A percentile compares a stretch with the other conserved stretches of the same genome.
Evolutionary conservation across 2,797 vertebrate species (phyloP).

Genomic region (Thunnus albacares): DNA sequence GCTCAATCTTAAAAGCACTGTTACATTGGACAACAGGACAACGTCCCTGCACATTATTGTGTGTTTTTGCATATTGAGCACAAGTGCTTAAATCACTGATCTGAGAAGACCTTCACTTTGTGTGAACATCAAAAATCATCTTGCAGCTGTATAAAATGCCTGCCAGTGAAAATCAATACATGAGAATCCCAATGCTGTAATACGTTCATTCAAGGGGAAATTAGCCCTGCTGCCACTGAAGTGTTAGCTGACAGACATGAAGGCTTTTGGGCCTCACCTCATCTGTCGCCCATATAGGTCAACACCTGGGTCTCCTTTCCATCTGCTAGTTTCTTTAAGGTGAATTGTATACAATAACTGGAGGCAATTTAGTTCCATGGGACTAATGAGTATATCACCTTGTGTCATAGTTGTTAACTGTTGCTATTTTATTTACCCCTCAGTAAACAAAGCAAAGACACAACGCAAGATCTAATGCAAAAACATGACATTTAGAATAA

Average conservation of each 20-base stretch:
- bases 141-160: conserved; percentile 19
- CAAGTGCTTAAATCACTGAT: background rate
- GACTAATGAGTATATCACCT: background rate
- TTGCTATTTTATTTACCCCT: background rate
- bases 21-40: background rate
- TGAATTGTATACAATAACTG: background rate
- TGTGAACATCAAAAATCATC: conserved; percentile 15
- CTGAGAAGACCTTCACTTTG: conserved; percentile 14
- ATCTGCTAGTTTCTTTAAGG: conserved; percentile 16
- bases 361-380: background rate
- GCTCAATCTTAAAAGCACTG: background rate
- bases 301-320: conserved; percentile 50
- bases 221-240: background rate
- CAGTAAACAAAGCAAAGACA: too few species aligned
- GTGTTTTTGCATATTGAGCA: conserved; percentile 3
- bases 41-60: background rate
- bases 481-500: too few species aligned
- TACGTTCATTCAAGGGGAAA: conserved; percentile 31
- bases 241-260: conserved; percentile 29
- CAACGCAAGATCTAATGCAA: too few species aligned
- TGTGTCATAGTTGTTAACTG: background rate
- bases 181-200: conserved; percentile 7
- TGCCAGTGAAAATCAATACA: conserved; percentile 41
- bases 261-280: conserved; percentile 33
- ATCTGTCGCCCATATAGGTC: conserved; percentile 9